Conservation (phyloP, 2,113 vertebrate genomes). For the Pao palembangensis region DNA sequence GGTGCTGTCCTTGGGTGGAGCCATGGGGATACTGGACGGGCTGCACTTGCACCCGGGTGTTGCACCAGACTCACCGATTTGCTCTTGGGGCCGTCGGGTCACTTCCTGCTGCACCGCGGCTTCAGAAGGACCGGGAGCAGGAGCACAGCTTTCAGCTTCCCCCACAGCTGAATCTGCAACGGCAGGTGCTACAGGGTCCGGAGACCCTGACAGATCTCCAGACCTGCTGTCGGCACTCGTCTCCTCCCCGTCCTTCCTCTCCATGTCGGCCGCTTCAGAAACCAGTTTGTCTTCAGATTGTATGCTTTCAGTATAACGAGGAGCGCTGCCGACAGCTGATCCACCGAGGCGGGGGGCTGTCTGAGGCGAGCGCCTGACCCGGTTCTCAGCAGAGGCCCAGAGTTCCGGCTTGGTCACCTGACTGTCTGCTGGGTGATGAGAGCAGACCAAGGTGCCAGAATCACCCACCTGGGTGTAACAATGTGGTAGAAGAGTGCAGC, state of each 20-base stretch:
- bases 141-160: neutral
- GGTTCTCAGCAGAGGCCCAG: neutral
- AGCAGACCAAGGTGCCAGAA: conserved; percentile 78
- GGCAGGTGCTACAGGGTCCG: conserved; percentile 1
- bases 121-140: neutral
- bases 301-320: conserved; percentile 32
- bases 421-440: conserved; percentile 54
- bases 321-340: conserved; percentile 28
- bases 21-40: conserved; percentile 26
- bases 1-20: conserved; percentile 17
- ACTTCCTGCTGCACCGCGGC: neutral
- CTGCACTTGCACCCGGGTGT: conserved; percentile 6
- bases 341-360: conserved; percentile 33
- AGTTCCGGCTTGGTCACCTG: conserved; percentile 6
- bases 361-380: neutral
- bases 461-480: conserved; percentile 74
- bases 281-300: conserved; percentile 31
- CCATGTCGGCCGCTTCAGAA: neutral
- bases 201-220: neutral
- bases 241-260: neutral
- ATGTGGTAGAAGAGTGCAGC: conserved; percentile 76
- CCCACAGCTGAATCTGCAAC: neutral
- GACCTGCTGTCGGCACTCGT: neutral
- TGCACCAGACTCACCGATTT: conserved; percentile 27
- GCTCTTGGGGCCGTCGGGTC: neutral